Evolutionary conservation across 2,797 vertebrate species (phyloP), one percentile per base, ranked within the genome.

Genomic region (Lagocephalus sceleratus): DNA sequence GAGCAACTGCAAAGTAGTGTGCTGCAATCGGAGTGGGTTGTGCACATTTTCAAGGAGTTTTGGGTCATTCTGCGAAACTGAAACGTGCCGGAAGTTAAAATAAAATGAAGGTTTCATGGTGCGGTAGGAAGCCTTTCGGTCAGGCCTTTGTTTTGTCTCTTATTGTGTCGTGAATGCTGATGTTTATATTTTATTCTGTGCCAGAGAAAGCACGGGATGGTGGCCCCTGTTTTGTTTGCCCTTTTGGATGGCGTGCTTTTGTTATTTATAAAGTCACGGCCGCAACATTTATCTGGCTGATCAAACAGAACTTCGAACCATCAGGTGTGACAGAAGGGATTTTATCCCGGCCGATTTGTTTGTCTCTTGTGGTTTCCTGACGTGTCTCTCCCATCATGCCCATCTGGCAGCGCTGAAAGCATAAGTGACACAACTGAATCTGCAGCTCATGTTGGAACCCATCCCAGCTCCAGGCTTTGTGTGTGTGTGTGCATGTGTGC

Each of bases 151-250:
- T 73, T 54, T 66, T 57, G 62, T 53, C 50, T 63, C 51, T 60
- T 54, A 58, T 45, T 54, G 51, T 51, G 3, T 57, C 17, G 5
- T 64, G 78, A 76, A 60, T 86, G 84, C 85, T 89, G 87, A 88
- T 86, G 16, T 59, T 17, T 62, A 55, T 49, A 43, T 84, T 85
- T 79, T 39, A 81, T 85, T 87, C 74, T 83, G 38, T 71, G 45
- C 19, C n/a, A 47, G 35, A 53, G 85, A 89, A 87, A 66, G 70
- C 17, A 6, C 86, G 71, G 68, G 87, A 83, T 26, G 41, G 43
- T 43, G 32, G 40, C 35, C 23, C 3, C 53, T 57, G 66, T 55
- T 63, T 72, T 84, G 84, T 85, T 85, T 56, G 68, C 54, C 40
- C 51, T 26, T 52, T 55, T 23, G 45, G 32, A 45, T 39, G 1